These are phyloP conservation scores for Pachydiplax longipennis DNA, from an alignment of 2,888 invertebrate species.

Conservation along the genomic window DNA sequence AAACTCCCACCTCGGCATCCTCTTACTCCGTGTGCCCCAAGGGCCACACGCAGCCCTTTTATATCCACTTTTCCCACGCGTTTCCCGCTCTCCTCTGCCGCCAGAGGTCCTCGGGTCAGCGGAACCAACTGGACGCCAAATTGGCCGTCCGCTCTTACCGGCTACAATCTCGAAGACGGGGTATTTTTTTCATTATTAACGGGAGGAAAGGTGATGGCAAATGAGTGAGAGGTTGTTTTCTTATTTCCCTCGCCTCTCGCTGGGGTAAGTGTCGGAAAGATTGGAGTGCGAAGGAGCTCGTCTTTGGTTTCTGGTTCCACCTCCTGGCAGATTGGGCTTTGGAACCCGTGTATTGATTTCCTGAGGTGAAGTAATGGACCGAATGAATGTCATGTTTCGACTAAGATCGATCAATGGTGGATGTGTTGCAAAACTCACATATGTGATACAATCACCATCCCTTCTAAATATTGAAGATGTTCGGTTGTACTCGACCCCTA, in stretches of 20 bases:
- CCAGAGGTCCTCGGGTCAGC: conserved; percentile 28
- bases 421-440: no score
- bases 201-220: conserved; percentile 6
- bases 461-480: no score
- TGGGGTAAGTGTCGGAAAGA: background rate
- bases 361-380: background rate
- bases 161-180: background rate
- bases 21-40: background rate
- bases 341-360: background rate
- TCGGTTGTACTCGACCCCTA: no score
- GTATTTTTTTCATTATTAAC: background rate
- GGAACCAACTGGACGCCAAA: conserved; percentile 33
- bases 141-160: conserved; percentile 16
- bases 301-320: background rate
- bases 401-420: no score
- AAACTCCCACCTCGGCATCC: background rate
- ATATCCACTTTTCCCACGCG: conserved; percentile 22
- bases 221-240: conserved; percentile 25
- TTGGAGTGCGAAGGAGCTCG: background rate
- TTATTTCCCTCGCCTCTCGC: background rate
- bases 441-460: no score
- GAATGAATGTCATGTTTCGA: background rate
- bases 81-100: background rate
- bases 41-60: conserved; percentile 22
- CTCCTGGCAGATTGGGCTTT: background rate